Evolutionary conservation across 1,140 invertebrate genomes (phyloP).

Genomic region (Bombus breviceps): DNA sequence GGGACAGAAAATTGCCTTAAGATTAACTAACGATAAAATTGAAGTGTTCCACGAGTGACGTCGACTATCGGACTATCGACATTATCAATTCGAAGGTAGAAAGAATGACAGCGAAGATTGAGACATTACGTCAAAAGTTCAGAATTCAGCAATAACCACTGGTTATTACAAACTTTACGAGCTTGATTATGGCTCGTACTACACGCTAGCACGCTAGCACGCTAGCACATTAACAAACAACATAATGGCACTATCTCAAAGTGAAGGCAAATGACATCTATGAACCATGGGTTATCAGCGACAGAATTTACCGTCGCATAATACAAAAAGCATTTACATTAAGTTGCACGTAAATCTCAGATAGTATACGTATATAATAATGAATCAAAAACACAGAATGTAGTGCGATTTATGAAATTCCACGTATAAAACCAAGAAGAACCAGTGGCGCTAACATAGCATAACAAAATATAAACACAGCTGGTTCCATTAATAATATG

Average conservation of each 20-base stretch:
- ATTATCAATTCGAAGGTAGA: too few relatives aligned
- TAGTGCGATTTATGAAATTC: background rate
- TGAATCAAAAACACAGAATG: too few relatives aligned
- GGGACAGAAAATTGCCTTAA: background rate
- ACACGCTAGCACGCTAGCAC: background rate
- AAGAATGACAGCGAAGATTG: background rate
- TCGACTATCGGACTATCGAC: background rate
- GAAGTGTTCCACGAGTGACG: constrained; percentile 7
- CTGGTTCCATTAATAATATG: background rate
- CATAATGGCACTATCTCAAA: background rate
- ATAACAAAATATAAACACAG: background rate
- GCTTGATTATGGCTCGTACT: background rate
- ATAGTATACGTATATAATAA: background rate
- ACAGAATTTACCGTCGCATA: constrained; percentile 1
- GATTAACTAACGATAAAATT: background rate
- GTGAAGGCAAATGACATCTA: background rate
- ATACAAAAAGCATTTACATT: background rate
- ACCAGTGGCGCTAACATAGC: too few relatives aligned
- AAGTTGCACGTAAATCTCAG: background rate
- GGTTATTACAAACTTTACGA: background rate
- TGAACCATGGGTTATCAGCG: constrained; percentile 32
- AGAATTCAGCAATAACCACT: too few relatives aligned
- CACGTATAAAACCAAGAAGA: background rate
- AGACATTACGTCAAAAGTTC: background rate
- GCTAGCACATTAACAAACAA: background rate